Percentiles rank a stretch among this genome's conserved stretches.
These are phyloP conservation scores for Rostratula benghalensis DNA, from an alignment of 2,113 vertebrate genomes.

Conservation along the genomic window DNA sequence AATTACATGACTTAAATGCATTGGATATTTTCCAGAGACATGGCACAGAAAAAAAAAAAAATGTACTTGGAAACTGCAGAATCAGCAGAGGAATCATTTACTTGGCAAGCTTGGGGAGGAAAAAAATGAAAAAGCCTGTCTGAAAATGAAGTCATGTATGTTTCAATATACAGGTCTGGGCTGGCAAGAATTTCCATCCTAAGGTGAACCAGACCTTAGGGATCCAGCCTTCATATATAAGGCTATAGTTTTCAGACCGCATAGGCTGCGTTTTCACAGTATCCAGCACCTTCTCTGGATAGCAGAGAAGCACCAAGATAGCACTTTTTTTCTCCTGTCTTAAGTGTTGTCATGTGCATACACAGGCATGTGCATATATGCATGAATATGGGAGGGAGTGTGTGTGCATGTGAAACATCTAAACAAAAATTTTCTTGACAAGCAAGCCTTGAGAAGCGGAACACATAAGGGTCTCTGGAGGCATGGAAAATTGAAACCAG, in stretches of 20 bases:
- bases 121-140: neutral
- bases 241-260: neutral
- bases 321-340: neutral
- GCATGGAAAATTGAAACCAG: neutral
- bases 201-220: neutral
- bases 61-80: constrained; percentile 43
- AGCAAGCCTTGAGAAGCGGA: neutral
- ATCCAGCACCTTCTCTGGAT: neutral
- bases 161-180: constrained; percentile 35
- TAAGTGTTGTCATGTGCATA: neutral
- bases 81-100: constrained; percentile 48
- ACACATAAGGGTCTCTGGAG: neutral
- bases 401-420: neutral
- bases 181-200: constrained; percentile 11
- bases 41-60: constrained; percentile 2
- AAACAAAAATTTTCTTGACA: neutral
- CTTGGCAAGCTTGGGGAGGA: neutral
- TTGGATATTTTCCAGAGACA: constrained; percentile 20
- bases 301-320: neutral
- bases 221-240: neutral
- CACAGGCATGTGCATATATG: neutral
- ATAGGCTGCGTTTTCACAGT: neutral
- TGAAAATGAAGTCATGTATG: constrained; percentile 49
- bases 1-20: constrained; percentile 31
- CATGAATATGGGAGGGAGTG: neutral